Evolutionary conservation across 2,113 vertebrate genomes (phyloP), one percentile per base, ranked within the genome.

Genomic region (Gorsachius goisagi): DNA sequence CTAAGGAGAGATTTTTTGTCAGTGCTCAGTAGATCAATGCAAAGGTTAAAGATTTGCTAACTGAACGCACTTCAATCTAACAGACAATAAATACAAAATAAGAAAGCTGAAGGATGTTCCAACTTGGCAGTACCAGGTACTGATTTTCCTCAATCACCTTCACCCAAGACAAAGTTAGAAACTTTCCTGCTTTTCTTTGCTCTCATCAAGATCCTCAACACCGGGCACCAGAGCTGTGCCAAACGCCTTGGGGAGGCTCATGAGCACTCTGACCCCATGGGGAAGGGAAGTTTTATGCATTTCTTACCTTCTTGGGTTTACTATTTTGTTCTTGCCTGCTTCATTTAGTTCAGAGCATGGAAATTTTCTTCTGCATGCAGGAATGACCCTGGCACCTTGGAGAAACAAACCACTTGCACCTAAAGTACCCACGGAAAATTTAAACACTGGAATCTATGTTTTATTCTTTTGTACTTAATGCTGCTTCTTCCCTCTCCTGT

Each of bases 201-300:
- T 87, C 11, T 67, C 41, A 9, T 20, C 39, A 32, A 14, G 24
- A 7, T 77, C 6, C 45, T 77, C 45, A 17, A 15, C 9, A 80
- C 16, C 5, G 5, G 47, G 8, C 23, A 33, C 1, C 0, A 5
- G 47, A 69, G 5, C 64, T 71, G 37, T 10, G 19, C 21, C 55
- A 23, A 58, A 32, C 1, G 2, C 15, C 15, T 37, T 45, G 62
- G 39, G 19, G 21, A 66, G 45, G 11, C 24, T 76, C 33, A 49
- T 20, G 32, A 35, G 21, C 16, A 14, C 30, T 26, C 41, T n/a
- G 26, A 49, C 27, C 33, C 45, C 28, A 44, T 9, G 55, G 4
- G 15, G 5, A 21, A 55, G 10, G 0, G n/a, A n/a, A n/a, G n/a
- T n/a, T n/a, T n/a, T n/a, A n/a, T n/a, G n/a, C 16, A 16, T 76